Conservation (phyloP, 2,888 invertebrate genomes). For the Drosophila ustulata region DNA sequence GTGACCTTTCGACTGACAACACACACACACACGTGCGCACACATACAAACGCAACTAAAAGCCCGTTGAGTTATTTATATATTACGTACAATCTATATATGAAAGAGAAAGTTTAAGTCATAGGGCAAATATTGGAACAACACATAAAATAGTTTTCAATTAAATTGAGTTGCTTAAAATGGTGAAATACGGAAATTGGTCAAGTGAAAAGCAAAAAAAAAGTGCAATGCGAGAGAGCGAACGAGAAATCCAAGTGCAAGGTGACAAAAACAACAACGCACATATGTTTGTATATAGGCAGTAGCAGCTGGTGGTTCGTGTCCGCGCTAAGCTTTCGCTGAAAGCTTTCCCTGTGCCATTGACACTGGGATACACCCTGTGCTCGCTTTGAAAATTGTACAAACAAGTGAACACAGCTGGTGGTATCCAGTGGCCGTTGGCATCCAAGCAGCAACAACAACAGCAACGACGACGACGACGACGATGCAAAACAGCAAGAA, state of each 20-base stretch:
- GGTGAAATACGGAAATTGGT: conserved; percentile 15
- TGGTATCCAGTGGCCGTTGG: conserved; percentile 96
- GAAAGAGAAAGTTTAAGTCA: background rate
- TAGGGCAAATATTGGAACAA: conserved; percentile 15
- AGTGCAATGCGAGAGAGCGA: conserved; percentile 7
- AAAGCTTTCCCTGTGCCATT: conserved; percentile 85
- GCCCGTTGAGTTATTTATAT: conserved; percentile 27
- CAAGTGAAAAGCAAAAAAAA: conserved; percentile 3
- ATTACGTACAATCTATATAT: background rate
- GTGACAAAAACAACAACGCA: conserved; percentile 9
- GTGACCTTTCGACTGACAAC: conserved; percentile 61
- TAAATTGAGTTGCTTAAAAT: conserved; percentile 3
- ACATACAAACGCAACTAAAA: background rate
- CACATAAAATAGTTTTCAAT: background rate
- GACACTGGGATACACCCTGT: conserved; percentile 98
- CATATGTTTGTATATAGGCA: background rate
- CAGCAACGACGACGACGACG: conserved; percentile 27
- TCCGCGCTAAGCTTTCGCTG: conserved; percentile 59
- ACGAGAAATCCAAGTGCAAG: conserved; percentile 22
- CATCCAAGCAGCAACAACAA: conserved; percentile 51
- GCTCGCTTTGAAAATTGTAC: conserved; percentile 91
- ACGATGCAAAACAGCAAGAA: conserved; percentile 12
- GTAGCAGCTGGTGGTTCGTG: conserved; percentile 51
- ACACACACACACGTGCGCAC: conserved; percentile 20
- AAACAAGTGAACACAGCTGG: conserved; percentile 98